Evolutionary conservation across 64 coral and sea anemone genomes (phyloP).

Genomic region (Stichodactyla helianthus): DNA sequence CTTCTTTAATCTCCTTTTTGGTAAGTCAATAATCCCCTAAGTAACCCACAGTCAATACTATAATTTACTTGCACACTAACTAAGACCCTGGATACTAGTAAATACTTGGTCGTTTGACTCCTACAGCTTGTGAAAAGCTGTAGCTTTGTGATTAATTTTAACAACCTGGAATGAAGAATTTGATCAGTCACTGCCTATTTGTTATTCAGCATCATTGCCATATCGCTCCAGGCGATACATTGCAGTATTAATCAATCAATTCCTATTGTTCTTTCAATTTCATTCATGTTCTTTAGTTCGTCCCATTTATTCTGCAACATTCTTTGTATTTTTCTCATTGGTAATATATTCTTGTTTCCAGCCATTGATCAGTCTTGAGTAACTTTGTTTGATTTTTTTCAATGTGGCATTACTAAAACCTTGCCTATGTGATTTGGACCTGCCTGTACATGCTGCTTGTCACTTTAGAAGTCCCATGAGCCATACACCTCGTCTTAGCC

Average conservation of each 20-base stretch:
- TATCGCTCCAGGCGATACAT: conserved; percentile 33
- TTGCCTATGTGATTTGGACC: conserved; percentile 30
- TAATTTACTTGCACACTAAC: not conserved
- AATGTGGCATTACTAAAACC: not conserved
- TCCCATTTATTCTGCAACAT: conserved; percentile 21
- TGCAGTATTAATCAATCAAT: not conserved
- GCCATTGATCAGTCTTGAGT: conserved; percentile 14
- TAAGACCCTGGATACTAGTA: not conserved
- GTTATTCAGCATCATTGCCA: not conserved
- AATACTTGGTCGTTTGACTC: not conserved
- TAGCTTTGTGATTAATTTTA: not conserved
- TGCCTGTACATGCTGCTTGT: conserved; percentile 37
- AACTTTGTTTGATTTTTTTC: not conserved
- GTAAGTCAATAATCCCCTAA: not conserved
- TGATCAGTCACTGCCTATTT: not conserved
- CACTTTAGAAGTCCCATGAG: not conserved
- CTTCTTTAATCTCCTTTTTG: not conserved
- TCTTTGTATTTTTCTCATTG: not conserved
- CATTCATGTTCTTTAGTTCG: not conserved
- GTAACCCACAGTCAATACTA: not conserved
- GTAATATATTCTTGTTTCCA: conserved; percentile 16
- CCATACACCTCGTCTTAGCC: not conserved
- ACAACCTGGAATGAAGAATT: not conserved
- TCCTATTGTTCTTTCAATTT: not conserved
- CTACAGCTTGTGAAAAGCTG: not conserved